phyloP scores from a whole-genome alignment of 2,797 vertebrate genomes.

The Anabas testudineus region DNA sequence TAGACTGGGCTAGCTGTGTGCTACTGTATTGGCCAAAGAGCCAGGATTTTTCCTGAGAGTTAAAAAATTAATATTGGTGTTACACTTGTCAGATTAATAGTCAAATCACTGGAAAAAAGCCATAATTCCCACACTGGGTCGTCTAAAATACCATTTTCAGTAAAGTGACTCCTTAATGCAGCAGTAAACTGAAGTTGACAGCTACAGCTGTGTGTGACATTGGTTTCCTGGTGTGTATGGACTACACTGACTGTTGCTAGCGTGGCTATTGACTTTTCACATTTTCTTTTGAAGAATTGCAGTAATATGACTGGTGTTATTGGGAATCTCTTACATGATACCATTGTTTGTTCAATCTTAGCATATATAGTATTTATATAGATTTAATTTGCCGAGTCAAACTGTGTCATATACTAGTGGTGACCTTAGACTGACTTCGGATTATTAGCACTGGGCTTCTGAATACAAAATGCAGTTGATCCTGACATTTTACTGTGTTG shows the following conservation, averaged over 20 bases:
- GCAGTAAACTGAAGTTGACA: too few species aligned
- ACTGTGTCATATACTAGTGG: neutral
- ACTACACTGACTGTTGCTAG: neutral
- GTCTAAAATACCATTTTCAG: too few species aligned
- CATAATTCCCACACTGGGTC: too few species aligned
- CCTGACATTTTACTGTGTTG: conserved; percentile 24
- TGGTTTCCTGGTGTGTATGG: neutral
- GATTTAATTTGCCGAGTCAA: neutral
- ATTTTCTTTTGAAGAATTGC: neutral
- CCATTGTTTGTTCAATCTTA: neutral
- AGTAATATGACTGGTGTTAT: neutral
- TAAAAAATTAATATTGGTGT: too few species aligned
- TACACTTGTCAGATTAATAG: too few species aligned
- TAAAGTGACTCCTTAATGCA: too few species aligned
- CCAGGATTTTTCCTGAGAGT: too few species aligned
- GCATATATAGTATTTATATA: conserved; percentile 25
- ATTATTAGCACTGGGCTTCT: conserved; percentile 2
- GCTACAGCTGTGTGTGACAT: too few species aligned
- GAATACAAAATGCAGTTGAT: neutral
- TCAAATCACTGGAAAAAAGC: too few species aligned
- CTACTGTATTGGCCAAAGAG: too few species aligned
- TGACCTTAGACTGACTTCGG: neutral
- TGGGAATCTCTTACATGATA: neutral
- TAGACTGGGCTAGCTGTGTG: too few species aligned
- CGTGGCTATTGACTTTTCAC: conserved; percentile 14